Percentiles rank a stretch among this genome's conserved stretches.
These are phyloP conservation scores for Clanis bilineata DNA, from an alignment of 2,888 invertebrate species.

Conservation along the genomic window DNA sequence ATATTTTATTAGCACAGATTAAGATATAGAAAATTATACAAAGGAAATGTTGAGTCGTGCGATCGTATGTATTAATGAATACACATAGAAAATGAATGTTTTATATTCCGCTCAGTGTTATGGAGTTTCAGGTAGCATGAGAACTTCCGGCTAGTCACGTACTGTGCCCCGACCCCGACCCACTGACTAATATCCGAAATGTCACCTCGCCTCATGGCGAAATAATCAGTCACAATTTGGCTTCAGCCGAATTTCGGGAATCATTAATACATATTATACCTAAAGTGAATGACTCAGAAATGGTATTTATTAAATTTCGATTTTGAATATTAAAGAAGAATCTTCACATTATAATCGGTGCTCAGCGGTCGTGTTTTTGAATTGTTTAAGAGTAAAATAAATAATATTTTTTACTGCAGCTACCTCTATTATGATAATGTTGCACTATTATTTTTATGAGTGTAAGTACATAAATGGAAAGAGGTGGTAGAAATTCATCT, in stretches of 20 bases:
- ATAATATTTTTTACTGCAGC: too few species aligned
- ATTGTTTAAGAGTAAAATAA: too few species aligned
- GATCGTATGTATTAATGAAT: not conserved
- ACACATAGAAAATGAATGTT: not conserved
- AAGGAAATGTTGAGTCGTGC: not conserved
- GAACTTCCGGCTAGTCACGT: not conserved
- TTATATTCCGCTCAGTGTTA: not conserved
- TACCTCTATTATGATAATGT: too few species aligned
- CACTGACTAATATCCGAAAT: constrained; percentile 10
- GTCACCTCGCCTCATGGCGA: not conserved
- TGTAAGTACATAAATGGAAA: too few species aligned
- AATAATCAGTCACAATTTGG: not conserved
- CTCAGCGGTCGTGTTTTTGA: too few species aligned
- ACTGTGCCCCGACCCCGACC: constrained; percentile 2
- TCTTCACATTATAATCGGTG: too few species aligned
- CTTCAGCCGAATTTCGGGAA: not conserved
- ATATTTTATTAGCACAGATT: too few species aligned
- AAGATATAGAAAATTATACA: not conserved
- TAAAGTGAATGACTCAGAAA: too few species aligned
- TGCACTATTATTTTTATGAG: too few species aligned
- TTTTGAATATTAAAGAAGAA: too few species aligned
- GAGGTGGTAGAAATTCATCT: too few species aligned
- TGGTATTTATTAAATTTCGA: too few species aligned
- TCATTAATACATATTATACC: not conserved
- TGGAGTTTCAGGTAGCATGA: constrained; percentile 2